A percentile compares a stretch with the other conserved stretches of the same genome.
These are phyloP conservation scores for Neria commutata DNA, from an alignment of 2,888 invertebrate genomes.

Conservation along the genomic window DNA sequence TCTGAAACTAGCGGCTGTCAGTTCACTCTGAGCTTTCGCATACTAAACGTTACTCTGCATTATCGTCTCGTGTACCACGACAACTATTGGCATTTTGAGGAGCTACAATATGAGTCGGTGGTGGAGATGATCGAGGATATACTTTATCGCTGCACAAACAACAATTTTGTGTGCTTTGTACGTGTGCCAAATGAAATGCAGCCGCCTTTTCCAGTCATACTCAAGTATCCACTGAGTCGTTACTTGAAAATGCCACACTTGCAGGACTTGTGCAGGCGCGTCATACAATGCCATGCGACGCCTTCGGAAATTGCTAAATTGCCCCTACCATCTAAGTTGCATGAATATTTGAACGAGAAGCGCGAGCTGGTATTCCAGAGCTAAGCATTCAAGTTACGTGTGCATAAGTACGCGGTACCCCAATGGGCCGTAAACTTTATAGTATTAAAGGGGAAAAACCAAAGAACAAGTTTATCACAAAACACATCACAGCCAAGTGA, in stretches of 20 bases:
- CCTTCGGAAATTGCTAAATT: conserved; percentile 73
- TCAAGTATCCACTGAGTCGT: conserved; percentile 76
- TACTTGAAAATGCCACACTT: conserved; percentile 74
- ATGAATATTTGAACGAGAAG: conserved; percentile 65
- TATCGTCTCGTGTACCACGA: conserved; percentile 74
- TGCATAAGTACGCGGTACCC: too few species aligned
- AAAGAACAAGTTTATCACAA: too few species aligned
- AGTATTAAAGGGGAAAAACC: too few species aligned
- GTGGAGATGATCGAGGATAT: conserved; percentile 76
- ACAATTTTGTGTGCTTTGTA: conserved; percentile 74
- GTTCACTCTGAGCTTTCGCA: conserved; percentile 76
- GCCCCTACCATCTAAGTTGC: conserved; percentile 68
- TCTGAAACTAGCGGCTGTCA: conserved; percentile 69
- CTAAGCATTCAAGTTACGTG: too few species aligned
- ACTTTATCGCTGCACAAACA: conserved; percentile 72
- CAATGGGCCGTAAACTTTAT: too few species aligned
- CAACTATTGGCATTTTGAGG: conserved; percentile 63
- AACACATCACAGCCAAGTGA: too few species aligned
- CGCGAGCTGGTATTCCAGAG: conserved; percentile 57
- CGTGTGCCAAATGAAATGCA: conserved; percentile 70
- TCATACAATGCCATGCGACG: conserved; percentile 68
- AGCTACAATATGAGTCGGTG: conserved; percentile 64
- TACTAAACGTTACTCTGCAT: conserved; percentile 73
- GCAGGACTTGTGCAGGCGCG: conserved; percentile 76
- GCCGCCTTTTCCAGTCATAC: conserved; percentile 75